These are phyloP conservation scores for Eupithecia abbreviata DNA, from an alignment of 2,888 invertebrate genomes.

Conservation along the genomic window DNA sequence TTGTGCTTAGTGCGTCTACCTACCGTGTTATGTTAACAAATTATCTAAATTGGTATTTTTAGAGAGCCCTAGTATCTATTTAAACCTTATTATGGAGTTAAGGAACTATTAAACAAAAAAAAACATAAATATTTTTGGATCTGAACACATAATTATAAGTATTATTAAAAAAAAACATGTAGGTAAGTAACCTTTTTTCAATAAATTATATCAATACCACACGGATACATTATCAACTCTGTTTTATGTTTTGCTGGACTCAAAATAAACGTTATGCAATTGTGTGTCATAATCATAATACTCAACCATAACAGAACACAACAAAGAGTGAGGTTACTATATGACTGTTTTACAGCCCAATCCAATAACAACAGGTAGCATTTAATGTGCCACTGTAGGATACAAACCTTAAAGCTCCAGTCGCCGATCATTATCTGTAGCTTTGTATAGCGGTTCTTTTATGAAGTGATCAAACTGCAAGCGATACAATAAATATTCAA, in stretches of 20 bases:
- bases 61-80: too few relatives aligned
- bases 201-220: too few relatives aligned
- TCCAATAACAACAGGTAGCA: not conserved
- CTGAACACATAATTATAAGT: too few relatives aligned
- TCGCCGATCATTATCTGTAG: conserved; percentile 7
- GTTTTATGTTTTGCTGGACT: not conserved
- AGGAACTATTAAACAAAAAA: too few relatives aligned
- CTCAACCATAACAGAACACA: too few relatives aligned
- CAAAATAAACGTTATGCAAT: not conserved
- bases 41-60: too few relatives aligned
- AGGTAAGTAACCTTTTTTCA: too few relatives aligned
- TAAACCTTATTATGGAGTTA: too few relatives aligned
- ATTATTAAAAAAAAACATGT: too few relatives aligned
- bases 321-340: not conserved
- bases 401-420: not conserved
- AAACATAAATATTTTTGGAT: too few relatives aligned
- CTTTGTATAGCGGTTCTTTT: conserved; percentile 35
- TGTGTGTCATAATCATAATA: not conserved
- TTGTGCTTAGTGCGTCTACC: too few relatives aligned
- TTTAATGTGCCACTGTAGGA: not conserved
- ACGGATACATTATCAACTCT: not conserved
- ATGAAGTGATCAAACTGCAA: conserved; percentile 26
- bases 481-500: conserved; percentile 26
- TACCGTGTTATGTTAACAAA: too few relatives aligned
- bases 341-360: not conserved